Conservation (phyloP, 2,113 vertebrate species). For the Myiozetetes cayanensis region DNA sequence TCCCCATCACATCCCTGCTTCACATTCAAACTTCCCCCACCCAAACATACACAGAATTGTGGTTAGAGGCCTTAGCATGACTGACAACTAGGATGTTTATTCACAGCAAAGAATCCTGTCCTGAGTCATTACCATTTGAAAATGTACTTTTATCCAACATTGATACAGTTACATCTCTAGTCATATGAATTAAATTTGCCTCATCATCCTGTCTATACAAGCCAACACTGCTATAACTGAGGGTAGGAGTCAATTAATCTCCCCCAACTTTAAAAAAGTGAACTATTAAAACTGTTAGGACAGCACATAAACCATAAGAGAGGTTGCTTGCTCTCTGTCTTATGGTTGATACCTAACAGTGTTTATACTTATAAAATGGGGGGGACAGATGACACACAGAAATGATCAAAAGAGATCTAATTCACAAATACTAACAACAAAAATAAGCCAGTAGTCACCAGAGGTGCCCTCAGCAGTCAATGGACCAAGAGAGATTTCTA, state of each 20-base stretch:
- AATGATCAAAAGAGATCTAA: neutral
- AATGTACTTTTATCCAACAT: neutral
- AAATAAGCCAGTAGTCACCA: neutral
- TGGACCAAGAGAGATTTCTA: neutral
- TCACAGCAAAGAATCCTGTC: neutral
- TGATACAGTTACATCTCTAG: neutral
- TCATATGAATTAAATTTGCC: neutral
- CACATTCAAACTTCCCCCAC: neutral
- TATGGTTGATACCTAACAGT: neutral
- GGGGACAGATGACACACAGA: neutral
- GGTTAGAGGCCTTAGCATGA: neutral
- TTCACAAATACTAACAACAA: neutral
- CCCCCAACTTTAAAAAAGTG: neutral
- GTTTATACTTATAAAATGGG: neutral
- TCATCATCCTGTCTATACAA: neutral
- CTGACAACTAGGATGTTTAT: neutral
- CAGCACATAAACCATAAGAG: neutral
- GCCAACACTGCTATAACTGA: neutral
- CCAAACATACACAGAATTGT: neutral
- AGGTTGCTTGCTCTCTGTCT: neutral
- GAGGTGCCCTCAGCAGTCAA: neutral
- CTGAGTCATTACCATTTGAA: neutral
- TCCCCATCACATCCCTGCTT: neutral
- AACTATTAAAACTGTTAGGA: neutral
- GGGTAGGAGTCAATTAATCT: neutral